Conservation (phyloP, 2,888 invertebrate genomes). For the Drosophila leonis region DNA sequence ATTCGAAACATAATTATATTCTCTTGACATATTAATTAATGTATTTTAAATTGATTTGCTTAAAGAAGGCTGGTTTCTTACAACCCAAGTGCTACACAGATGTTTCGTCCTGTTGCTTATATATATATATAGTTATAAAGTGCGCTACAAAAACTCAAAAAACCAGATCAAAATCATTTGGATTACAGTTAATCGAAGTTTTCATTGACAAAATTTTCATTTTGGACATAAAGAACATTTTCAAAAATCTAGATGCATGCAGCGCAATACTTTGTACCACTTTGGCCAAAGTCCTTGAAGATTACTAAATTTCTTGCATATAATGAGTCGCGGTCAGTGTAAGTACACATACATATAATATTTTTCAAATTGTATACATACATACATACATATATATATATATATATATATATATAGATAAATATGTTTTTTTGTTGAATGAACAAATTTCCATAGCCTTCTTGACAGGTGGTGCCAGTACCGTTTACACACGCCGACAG, state of each 20-base stretch:
- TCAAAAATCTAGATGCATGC: slow-evolving; percentile 27
- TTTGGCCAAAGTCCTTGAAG: slow-evolving; percentile 26
- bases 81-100: slow-evolving; percentile 38
- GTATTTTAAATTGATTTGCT: slow-evolving; percentile 78
- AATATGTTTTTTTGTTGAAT: neutral
- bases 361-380: neutral
- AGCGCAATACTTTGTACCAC: slow-evolving; percentile 35
- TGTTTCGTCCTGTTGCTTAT: slow-evolving; percentile 53
- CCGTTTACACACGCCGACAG: slow-evolving; percentile 57
- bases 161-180: slow-evolving; percentile 2
- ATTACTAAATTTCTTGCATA: slow-evolving; percentile 53
- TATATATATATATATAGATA: neutral
- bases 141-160: slow-evolving; percentile 27
- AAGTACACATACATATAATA: slow-evolving; percentile 20
- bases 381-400: neutral
- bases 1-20: slow-evolving; percentile 11
- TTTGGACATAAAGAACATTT: slow-evolving; percentile 28
- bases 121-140: slow-evolving; percentile 65
- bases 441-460: slow-evolving; percentile 26
- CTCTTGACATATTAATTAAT: slow-evolving; percentile 36
- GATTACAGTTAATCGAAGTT: slow-evolving; percentile 31
- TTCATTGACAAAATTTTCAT: slow-evolving; percentile 41
- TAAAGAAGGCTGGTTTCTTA: slow-evolving; percentile 65
- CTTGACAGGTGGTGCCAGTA: slow-evolving; percentile 35
- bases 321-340: slow-evolving; percentile 61